Base-by-base conservation (phyloP, 2,888 invertebrate species). In the Yponomeuta evonymella region DNA sequence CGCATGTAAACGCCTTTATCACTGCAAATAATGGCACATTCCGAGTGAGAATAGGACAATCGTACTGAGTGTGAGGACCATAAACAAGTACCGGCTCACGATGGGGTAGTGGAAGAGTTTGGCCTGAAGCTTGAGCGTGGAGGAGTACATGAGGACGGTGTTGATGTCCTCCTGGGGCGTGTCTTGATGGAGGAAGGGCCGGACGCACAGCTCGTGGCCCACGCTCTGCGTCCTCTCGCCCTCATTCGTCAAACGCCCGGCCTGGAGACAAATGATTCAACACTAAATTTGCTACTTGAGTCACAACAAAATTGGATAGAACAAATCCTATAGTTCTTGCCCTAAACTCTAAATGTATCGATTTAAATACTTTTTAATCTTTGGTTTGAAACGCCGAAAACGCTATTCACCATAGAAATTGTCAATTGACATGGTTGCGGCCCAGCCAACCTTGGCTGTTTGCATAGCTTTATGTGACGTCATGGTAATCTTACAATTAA, bases 101-200 rank as follows among this genome's bases (percentile, higher is more conserved):
- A 97, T 94, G 10, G 96, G 96, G 79, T 95, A 94, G 79, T 94
- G 93, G 82, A 95, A 96, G 2, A 97, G 89, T 81, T 95, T 95
- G 2, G 96, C 97, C 73, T 94, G 94, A 83, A 97, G 94, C 77
- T 94, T 94, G 70, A 97, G 88, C 66, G 96, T 95, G 2, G 96
- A 95, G 1, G 96, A 95, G 83, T 95, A 97, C 75, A 96, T 88
- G 48, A 97, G 92, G 72, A 97, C 94, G 0, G 96, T 94, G 78
- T 95, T 95, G 76, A 97, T 93, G 87, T 97, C 96, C 76, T 94
- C 94, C 70, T 94, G 94, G 0, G 96, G 93, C 10, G 96, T 96
- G 78, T 95, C 95, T 82, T 96, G 96, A 86, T 97, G 96, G 2
- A 96, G 95, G 81, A 96, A 97, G 0, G 97, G 97, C 1, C 96